Evolutionary conservation across 2,888 invertebrate species (phyloP), one percentile per base, ranked within the genome.

Genomic region (Dasysyrphus albostriatus): DNA sequence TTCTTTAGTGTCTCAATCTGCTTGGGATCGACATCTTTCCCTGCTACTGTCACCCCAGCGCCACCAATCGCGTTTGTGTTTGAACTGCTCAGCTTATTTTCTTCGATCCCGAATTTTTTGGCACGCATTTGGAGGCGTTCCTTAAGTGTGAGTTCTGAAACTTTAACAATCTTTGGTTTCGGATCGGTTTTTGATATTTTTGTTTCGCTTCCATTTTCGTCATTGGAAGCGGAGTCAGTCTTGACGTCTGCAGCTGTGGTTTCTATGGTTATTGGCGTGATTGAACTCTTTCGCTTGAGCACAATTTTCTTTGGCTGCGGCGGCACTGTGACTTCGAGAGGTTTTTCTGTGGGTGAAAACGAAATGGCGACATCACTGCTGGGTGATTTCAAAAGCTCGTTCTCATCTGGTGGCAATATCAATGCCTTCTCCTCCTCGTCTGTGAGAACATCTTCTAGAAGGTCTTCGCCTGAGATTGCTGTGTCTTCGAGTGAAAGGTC

Each of bases 121-220:
- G 97, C 97, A 89, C 97, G 94, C 94, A 96, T 93, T 91, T 96
- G 96, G 77, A 97, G 91, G 87, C 95, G 94, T 54, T 95, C 95
- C 91, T 95, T 94, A 14, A 93, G 92, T 73, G 93, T 93, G 32
- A 95, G 89, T 77, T 94, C 93, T 3, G 94, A 94, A 5, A 95
- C 89, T 91, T 95, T 95, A 34, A 95, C 93, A 39, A 94, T 91
- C 90, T 82, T 93, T 90, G 47, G 90, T 89, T 72, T 89, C 88
- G 44, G 82, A 54, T 88, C 88, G 54, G 90, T 90, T 88, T 89
- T 89, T 3, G 95, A 93, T 70, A 95, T 94, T 92, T 96, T 96
- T 54, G 90, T 89, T 1, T 29, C 88, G 29, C 63, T 88, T 44
- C 56, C 79, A 34, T 92, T 91, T 72, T 92, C 92, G 79, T 91